Base-by-base conservation (phyloP, 2,888 invertebrate species). In the Zonitis immaculata region DNA sequence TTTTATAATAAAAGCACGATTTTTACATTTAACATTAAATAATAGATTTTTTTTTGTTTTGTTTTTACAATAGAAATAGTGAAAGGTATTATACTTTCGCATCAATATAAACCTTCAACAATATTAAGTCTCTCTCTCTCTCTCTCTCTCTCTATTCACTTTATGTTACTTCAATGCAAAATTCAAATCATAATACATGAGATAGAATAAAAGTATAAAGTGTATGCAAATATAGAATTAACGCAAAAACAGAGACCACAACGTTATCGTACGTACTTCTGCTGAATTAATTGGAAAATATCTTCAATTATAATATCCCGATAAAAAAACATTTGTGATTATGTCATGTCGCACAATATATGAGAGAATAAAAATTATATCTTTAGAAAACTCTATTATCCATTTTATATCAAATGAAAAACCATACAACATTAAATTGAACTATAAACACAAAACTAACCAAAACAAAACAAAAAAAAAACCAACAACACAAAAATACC, bases 401-500 rank as follows among this genome's bases (percentile, higher is more conserved):
- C 7, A 6, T 26, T 7, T 6, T 7, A 1, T 26, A 6, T 6
- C 26, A 28, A n/a, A 28, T 9, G 27, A 27, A 27, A 27, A 4
- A 9, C 4, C 2, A 27, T 6, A 27, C 2, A 9, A 8, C 2
- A 27, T 6, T 3, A 9, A 27, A 9, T 5, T 9, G 11, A 11
- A 28, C 4, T n/a, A n/a, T 2, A 28, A n/a, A 28, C 28, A n/a
- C 3, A 28, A 1, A 1, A 28, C 11, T 3, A 4, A 28, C 28
- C n/a, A 4, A 27, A 6, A 3, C 4, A 25, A 25, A n/a, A 39
- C 35, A 22, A 47, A 39, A 14, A 25, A 25, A 8, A 16, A 7
- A 44, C 7, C 28, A 28, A n/a, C 12, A 22, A 27, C 26, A 50
- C 25, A 50, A 50, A 44, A 50, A 50, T 50, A 44, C 50, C 50